Evolutionary conservation across 1,140 invertebrate species (phyloP).

Genomic region (Procambarus clarkii): DNA sequence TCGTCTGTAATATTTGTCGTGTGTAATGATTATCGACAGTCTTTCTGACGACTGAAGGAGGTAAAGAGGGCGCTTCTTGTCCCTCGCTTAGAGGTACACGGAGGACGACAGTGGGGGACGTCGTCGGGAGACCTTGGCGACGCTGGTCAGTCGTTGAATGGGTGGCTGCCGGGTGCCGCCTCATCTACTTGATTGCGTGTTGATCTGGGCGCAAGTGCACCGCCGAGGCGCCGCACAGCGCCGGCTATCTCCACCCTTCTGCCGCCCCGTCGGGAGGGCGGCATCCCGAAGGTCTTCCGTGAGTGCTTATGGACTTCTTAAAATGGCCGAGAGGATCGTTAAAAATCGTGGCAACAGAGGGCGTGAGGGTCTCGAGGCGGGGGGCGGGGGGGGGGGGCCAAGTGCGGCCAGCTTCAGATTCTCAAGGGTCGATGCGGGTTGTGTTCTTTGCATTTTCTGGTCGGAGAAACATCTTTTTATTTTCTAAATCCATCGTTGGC

Average conservation of each 20-base stretch:
- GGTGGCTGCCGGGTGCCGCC: conserved; percentile 13
- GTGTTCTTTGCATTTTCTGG: conserved; percentile 44
- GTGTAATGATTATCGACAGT: no score
- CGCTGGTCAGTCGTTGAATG: conserved; percentile 24
- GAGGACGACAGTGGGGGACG: neutral
- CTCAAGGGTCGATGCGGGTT: conserved; percentile 33
- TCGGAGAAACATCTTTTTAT: neutral
- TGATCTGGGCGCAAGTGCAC: conserved; percentile 47
- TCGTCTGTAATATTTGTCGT: no score
- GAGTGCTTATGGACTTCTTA: conserved; percentile 33
- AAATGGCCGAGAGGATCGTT: conserved; percentile 36
- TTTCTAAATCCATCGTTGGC: neutral
- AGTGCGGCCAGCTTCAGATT: neutral
- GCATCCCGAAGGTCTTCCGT: neutral
- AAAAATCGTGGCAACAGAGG: conserved; percentile 43
- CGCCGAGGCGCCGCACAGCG: neutral
- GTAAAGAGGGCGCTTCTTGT: neutral
- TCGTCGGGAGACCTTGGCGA: neutral
- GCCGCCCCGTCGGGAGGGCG: conserved; percentile 5
- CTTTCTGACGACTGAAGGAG: no score
- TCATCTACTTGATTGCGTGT: conserved; percentile 58
- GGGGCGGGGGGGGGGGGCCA: neutral
- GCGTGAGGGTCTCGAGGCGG: no score
- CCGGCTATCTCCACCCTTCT: conserved; percentile 1
- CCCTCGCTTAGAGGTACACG: neutral